These are phyloP conservation scores for Clarias gariepinus DNA, from an alignment of 2,113 vertebrate species.

Conservation along the genomic window DNA sequence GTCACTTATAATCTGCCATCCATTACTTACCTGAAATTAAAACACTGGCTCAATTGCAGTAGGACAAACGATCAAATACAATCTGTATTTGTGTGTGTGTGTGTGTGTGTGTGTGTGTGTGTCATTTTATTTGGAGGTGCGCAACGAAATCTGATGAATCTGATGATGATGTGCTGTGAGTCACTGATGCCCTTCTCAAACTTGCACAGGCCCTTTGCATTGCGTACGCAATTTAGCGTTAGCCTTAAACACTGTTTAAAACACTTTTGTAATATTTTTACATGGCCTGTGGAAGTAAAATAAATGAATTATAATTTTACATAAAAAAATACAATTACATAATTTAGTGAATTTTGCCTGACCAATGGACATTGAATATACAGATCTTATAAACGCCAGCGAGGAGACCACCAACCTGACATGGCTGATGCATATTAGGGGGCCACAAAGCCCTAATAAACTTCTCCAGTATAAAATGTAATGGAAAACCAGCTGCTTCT, in stretches of 20 bases:
- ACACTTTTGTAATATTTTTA: neutral
- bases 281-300: neutral
- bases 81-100: neutral
- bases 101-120: neutral
- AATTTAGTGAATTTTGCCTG: slow-evolving; percentile 25
- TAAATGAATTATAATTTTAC: neutral
- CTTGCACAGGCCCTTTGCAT: neutral
- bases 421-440: slow-evolving; percentile 62
- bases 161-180: neutral
- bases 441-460: slow-evolving; percentile 73
- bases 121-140: neutral
- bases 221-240: neutral
- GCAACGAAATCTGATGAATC: neutral
- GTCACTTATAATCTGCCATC: slow-evolving; percentile 31
- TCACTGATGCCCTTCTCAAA: neutral
- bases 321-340: too few species aligned
- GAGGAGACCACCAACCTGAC: slow-evolving; percentile 70
- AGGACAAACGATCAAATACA: neutral
- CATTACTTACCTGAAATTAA: slow-evolving; percentile 37
- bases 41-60: neutral
- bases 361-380: slow-evolving; percentile 57
- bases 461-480: slow-evolving; percentile 72
- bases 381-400: slow-evolving; percentile 42
- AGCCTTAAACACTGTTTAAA: neutral
- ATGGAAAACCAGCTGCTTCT: slow-evolving; percentile 74